Evolutionary conservation across 2,113 vertebrate species (phyloP).

Genomic region (Lucifuga dentata): DNA sequence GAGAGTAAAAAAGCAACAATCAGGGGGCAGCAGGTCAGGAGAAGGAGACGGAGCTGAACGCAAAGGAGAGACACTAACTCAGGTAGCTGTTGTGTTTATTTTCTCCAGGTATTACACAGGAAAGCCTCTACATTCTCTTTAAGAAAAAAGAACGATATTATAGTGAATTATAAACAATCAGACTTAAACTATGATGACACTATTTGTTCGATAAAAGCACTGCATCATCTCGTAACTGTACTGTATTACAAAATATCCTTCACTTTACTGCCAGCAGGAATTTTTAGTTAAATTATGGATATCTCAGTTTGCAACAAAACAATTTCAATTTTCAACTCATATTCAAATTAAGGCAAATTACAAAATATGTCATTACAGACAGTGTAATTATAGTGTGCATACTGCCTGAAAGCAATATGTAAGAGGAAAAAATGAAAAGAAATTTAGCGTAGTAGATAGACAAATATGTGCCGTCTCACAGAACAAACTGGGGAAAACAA

Average conservation of each 20-base stretch:
- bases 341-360: constrained; percentile 5
- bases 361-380: not conserved
- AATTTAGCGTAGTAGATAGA: not conserved
- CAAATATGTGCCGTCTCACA: constrained; percentile 3
- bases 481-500: too few relatives aligned
- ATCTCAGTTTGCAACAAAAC: not conserved
- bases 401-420: constrained; percentile 9
- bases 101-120: not conserved
- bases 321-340: not conserved
- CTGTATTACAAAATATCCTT: too few relatives aligned
- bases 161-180: too few relatives aligned
- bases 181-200: too few relatives aligned
- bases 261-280: not conserved
- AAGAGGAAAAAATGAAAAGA: not conserved
- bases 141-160: too few relatives aligned
- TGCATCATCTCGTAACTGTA: not conserved
- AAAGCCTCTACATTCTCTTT: too few relatives aligned
- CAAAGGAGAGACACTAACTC: not conserved
- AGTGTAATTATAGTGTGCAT: constrained; percentile 4
- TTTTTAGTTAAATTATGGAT: not conserved
- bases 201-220: not conserved
- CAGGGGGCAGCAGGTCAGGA: constrained; percentile 9
- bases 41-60: not conserved
- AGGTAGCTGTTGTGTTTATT: not conserved
- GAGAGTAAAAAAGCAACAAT: not conserved